Percentiles rank a stretch among this genome's conserved stretches.
These are phyloP conservation scores for Antheraea pernyi DNA, from an alignment of 1,140 invertebrate genomes.

Conservation along the genomic window DNA sequence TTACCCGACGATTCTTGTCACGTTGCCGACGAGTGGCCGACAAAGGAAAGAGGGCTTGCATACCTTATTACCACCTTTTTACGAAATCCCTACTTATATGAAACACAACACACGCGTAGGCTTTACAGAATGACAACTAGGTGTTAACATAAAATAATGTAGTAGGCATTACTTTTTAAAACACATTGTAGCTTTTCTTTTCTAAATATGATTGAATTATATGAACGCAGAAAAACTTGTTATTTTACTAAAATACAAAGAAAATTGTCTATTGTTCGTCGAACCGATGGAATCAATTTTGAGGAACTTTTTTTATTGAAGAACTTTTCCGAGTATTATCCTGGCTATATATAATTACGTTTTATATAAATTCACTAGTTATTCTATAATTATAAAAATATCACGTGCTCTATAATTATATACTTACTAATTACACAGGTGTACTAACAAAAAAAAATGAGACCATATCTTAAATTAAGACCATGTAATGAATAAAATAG, in stretches of 20 bases:
- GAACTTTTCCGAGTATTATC: no score
- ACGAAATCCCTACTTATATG: slow-evolving; percentile 69
- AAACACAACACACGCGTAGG: slow-evolving; percentile 59
- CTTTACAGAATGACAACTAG: slow-evolving; percentile 65
- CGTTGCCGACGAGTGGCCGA: slow-evolving; percentile 72
- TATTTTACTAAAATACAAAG: not conserved
- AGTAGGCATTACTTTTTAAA: not conserved
- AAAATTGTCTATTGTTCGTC: no score
- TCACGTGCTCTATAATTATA: no score
- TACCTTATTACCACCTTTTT: slow-evolving; percentile 77
- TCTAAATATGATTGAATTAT: not conserved
- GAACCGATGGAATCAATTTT: no score
- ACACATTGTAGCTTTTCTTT: not conserved
- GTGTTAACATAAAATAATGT: slow-evolving; percentile 37
- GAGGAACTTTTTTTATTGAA: no score
- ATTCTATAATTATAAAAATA: no score
- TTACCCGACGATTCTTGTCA: slow-evolving; percentile 67
- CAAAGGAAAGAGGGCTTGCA: slow-evolving; percentile 70
- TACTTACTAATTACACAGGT: no score
- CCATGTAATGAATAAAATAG: no score
- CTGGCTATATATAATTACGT: no score
- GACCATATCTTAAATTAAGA: no score
- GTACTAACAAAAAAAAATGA: no score
- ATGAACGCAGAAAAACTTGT: not conserved
- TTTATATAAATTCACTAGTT: no score